These are phyloP conservation scores for Cryptophagus acutangulus DNA, from an alignment of 2,888 invertebrate species.

Conservation along the genomic window DNA sequence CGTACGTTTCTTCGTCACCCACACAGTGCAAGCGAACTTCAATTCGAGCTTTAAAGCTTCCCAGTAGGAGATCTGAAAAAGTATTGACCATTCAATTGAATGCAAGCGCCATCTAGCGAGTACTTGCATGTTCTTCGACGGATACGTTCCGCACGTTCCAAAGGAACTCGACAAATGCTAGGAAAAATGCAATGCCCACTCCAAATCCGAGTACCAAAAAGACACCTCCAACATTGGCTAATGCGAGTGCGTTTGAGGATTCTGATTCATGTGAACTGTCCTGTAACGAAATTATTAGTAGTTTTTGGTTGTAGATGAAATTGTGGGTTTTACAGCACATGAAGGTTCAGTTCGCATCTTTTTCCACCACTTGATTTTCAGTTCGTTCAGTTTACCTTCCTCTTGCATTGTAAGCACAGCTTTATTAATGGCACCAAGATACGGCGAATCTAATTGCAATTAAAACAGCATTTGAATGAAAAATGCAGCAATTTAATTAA, in stretches of 20 bases:
- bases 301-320: too few relatives aligned
- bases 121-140: constrained; percentile 69
- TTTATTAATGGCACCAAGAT: constrained; percentile 76
- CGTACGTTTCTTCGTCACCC: constrained; percentile 67
- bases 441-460: constrained; percentile 61
- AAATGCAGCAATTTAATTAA: neutral
- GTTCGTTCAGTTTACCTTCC: constrained; percentile 68
- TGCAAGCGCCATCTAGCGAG: neutral
- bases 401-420: constrained; percentile 88
- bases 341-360: constrained; percentile 49
- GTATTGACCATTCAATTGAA: neutral
- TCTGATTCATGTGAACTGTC: neutral
- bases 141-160: constrained; percentile 77
- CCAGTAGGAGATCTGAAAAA: constrained; percentile 59
- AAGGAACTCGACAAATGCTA: constrained; percentile 78
- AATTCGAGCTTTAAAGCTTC: constrained; percentile 67
- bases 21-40: constrained; percentile 66
- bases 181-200: constrained; percentile 62
- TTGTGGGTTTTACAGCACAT: constrained; percentile 36
- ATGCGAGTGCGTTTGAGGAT: constrained; percentile 52
- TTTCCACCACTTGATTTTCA: constrained; percentile 94
- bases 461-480: constrained; percentile 4
- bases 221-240: constrained; percentile 87
- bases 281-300: too few relatives aligned
- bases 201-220: constrained; percentile 79